These are phyloP conservation scores for Crocallis elinguaria DNA, from an alignment of 2,888 invertebrate species.

Conservation along the genomic window DNA sequence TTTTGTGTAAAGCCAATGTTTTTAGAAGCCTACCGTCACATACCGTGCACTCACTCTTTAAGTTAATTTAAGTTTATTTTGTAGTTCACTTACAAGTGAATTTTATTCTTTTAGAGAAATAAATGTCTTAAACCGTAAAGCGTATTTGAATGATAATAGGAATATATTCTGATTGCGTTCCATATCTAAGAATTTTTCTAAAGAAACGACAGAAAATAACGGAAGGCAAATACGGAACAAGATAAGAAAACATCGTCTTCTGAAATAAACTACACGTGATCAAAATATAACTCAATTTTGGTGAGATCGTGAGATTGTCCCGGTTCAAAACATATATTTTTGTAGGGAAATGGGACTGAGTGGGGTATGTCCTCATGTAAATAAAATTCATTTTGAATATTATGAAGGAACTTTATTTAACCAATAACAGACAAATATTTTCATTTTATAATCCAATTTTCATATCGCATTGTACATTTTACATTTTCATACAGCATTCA, in stretches of 20 bases:
- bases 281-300: constrained; percentile 26
- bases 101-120: too few relatives aligned
- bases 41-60: too few relatives aligned
- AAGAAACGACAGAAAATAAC: constrained; percentile 14
- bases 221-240: constrained; percentile 20
- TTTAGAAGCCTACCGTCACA: too few relatives aligned
- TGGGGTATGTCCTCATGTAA: constrained; percentile 5
- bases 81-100: too few relatives aligned
- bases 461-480: constrained; percentile 50
- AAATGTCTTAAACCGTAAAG: too few relatives aligned
- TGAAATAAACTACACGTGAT: constrained; percentile 29
- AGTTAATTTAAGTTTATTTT: too few relatives aligned
- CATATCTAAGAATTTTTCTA: not conserved
- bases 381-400: constrained; percentile 51
- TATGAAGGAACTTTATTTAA: constrained; percentile 83
- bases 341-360: not conserved
- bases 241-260: constrained; percentile 34
- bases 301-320: constrained; percentile 30
- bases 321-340: constrained; percentile 1
- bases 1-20: too few relatives aligned
- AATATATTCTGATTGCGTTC: not conserved
- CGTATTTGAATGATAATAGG: too few relatives aligned
- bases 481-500: constrained; percentile 57
- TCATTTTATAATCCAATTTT: constrained; percentile 56
- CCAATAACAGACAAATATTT: constrained; percentile 70